Conservation (phyloP, 1,140 invertebrate genomes). For the Drosophila biarmipes region DNA sequence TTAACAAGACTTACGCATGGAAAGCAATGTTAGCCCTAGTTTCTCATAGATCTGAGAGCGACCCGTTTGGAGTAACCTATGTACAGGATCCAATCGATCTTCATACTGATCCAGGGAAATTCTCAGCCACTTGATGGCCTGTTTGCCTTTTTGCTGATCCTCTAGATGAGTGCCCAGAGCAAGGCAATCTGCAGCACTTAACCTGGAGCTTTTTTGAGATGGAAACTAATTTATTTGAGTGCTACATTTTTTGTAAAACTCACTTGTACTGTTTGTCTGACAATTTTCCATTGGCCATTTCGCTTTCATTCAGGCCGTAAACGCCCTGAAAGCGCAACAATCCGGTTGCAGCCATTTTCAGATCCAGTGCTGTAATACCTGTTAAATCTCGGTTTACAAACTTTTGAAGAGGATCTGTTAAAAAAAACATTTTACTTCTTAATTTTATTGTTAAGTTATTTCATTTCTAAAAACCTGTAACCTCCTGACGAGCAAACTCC, state of each 20-base stretch:
- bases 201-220: constrained; percentile 9
- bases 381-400: constrained; percentile 18
- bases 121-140: constrained; percentile 28
- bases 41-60: constrained; percentile 33
- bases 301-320: constrained; percentile 25
- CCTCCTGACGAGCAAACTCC: constrained; percentile 1
- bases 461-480: neutral
- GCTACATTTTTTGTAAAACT: neutral
- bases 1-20: neutral
- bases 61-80: constrained; percentile 16
- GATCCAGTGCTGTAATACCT: constrained; percentile 13
- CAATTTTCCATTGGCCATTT: constrained; percentile 43
- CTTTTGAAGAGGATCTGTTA: constrained; percentile 5
- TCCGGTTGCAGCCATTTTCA: constrained; percentile 3
- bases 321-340: constrained; percentile 19
- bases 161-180: constrained; percentile 28
- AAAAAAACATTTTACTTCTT: neutral
- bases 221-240: fast-evolving
- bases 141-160: neutral
- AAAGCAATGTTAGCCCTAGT: constrained; percentile 3
- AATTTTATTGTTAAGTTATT: too few species aligned
- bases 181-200: constrained; percentile 47
- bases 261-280: constrained; percentile 39
- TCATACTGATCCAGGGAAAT: constrained; percentile 38
- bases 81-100: constrained; percentile 15